These are phyloP conservation scores for Sebastes jordani DNA, from an alignment of 2,797 vertebrate species.

Conservation along the genomic window DNA sequence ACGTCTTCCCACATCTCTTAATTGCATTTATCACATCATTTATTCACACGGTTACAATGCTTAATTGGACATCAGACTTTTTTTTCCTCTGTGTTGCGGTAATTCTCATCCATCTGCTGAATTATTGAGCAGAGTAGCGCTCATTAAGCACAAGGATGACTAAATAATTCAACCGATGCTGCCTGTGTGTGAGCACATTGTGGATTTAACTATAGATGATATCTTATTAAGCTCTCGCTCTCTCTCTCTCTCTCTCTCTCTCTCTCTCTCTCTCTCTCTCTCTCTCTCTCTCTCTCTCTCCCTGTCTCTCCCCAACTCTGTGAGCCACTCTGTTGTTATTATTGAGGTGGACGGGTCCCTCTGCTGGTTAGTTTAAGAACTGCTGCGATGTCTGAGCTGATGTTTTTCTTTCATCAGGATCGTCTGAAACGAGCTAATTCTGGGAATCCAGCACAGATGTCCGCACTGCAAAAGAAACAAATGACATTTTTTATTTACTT, in stretches of 20 bases:
- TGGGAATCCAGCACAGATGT: background rate
- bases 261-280: background rate
- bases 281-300: background rate
- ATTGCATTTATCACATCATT: constrained; percentile 41
- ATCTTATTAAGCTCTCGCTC: background rate
- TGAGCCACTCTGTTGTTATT: background rate
- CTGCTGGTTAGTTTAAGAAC: constrained; percentile 56
- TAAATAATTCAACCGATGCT: constrained; percentile 68
- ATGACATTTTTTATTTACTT: background rate
- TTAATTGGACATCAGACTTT: constrained; percentile 47
- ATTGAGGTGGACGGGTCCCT: constrained; percentile 29
- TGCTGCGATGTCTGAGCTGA: background rate
- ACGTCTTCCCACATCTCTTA: constrained; percentile 11
- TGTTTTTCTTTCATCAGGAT: background rate
- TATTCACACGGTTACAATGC: constrained; percentile 32
- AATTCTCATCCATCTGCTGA: constrained; percentile 48
- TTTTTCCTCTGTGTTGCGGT: constrained; percentile 20
- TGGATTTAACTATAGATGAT: constrained; percentile 15
- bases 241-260: too few relatives aligned
- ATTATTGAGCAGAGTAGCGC: constrained; percentile 55
- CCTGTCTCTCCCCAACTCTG: background rate
- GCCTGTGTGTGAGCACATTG: constrained; percentile 31
- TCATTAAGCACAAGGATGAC: constrained; percentile 40
- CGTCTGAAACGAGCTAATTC: background rate
- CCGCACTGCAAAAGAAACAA: background rate